Conservation (phyloP, 2,888 invertebrate genomes). For the Phania funesta region DNA sequence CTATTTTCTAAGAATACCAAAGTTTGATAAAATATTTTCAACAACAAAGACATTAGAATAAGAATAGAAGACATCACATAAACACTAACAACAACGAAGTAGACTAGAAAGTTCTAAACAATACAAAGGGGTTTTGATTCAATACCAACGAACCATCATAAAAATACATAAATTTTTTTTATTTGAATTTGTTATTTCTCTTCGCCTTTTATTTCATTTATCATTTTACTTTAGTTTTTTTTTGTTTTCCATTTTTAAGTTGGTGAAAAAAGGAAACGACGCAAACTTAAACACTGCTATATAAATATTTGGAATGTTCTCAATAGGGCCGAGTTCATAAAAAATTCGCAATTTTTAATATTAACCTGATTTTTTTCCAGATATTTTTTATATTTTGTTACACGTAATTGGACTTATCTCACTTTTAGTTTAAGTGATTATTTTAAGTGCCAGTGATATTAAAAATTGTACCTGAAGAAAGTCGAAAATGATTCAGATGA, state of each 20-base stretch:
- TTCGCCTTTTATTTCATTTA: conserved; percentile 2
- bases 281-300: no score
- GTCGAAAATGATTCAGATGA: no score
- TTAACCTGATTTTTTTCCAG: no score
- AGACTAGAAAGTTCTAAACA: conserved; percentile 27
- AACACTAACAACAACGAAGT: conserved; percentile 4
- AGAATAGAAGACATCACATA: conserved; percentile 45
- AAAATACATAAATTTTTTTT: conserved; percentile 54
- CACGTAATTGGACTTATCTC: no score
- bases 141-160: conserved; percentile 57
- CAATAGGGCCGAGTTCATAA: no score
- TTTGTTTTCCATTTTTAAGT: not conserved
- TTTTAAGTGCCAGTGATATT: no score
- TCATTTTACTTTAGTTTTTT: not conserved
- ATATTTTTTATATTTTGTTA: no score
- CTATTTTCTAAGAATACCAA: not conserved
- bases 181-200: conserved; percentile 24
- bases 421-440: no score
- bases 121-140: conserved; percentile 58
- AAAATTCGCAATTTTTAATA: no score
- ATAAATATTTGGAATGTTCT: no score
- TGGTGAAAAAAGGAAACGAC: no score
- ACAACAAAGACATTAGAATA: conserved; percentile 48
- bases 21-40: conserved; percentile 14
- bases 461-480: no score